A percentile compares a stretch with the other conserved stretches of the same genome.
These are phyloP conservation scores for Synergus gifuensis DNA, from an alignment of 2,888 invertebrate species.

Conservation along the genomic window DNA sequence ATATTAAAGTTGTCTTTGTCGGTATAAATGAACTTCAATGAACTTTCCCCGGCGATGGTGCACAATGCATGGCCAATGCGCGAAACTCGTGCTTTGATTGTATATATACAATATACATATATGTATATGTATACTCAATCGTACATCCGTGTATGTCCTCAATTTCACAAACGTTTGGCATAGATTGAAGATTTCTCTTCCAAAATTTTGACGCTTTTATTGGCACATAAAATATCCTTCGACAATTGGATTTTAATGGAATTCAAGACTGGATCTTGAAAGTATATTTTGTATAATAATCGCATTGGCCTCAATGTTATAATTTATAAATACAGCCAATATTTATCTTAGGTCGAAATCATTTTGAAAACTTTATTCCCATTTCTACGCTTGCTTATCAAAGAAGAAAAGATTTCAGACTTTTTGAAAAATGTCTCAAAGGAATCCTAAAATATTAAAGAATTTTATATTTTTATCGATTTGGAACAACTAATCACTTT, in stretches of 20 bases:
- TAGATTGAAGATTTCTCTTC: slow-evolving; percentile 73
- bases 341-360: background rate
- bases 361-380: background rate
- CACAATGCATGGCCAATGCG: slow-evolving; percentile 49
- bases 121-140: slow-evolving; percentile 48
- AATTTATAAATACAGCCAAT: background rate
- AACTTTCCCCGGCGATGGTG: slow-evolving; percentile 63
- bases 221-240: background rate
- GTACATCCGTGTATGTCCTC: slow-evolving; percentile 65
- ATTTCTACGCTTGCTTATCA: background rate
- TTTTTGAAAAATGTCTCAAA: too few species aligned
- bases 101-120: slow-evolving; percentile 6
- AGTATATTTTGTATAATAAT: background rate
- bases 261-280: background rate
- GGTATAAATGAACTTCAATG: slow-evolving; percentile 56
- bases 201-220: slow-evolving; percentile 47
- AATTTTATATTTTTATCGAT: background rate
- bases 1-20: slow-evolving; percentile 63
- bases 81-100: slow-evolving; percentile 42
- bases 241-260: background rate
- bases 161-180: slow-evolving; percentile 75
- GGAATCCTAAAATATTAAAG: too few species aligned
- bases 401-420: background rate
- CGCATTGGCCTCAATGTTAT: background rate
- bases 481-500: background rate